Evolutionary conservation across 2,113 vertebrate species (phyloP), one percentile per base, ranked within the genome.

Genomic region (Meleagris gallopavo): DNA sequence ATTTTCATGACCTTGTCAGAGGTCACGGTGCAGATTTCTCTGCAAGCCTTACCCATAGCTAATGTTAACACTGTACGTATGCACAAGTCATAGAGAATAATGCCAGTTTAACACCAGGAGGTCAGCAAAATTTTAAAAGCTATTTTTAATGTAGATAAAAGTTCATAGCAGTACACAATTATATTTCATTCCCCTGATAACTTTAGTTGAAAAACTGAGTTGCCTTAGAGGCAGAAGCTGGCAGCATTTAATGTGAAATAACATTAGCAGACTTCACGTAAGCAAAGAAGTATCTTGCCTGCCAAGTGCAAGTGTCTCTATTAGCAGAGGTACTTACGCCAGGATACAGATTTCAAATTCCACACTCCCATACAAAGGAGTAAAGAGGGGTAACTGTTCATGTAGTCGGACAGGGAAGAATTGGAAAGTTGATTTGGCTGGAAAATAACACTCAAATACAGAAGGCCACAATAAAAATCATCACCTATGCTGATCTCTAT

Each of bases 121-220:
- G 62, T 87, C 70, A 82, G 55, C 20, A 40, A 92, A 90, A 41
- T 85, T 93, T 76, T 76, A 92, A 84, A 93, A 76, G 52, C 18
- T 80, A 16, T 32, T 89, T 94, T 87, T 77, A 50, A 81, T 90
- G 80, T 60, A 50, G 27, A 74, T 32, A 77, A 24, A 86, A 61
- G 55, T 77, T 80, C 11, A 74, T 83, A 36, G 71, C 69, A 83
- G 65, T 19, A 50, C 24, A 71, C 66, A 82, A 41, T 85, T 82
- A 70, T 9, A 4, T 58, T 41, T 38, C 62, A 29, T 36, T 46
- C 3, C 45, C 17, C 43, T 40, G 20, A 40, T 86, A 89, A 50
- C n/a, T 89, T 87, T 73, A 88, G 34, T 13, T 55, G 29, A 77
- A 70, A 92, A 88, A 29, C 48, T 65, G 15, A 6, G 17, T 12